phyloP scores from a whole-genome alignment of 1,140 invertebrate species.

The Drosophila oshimai region DNA sequence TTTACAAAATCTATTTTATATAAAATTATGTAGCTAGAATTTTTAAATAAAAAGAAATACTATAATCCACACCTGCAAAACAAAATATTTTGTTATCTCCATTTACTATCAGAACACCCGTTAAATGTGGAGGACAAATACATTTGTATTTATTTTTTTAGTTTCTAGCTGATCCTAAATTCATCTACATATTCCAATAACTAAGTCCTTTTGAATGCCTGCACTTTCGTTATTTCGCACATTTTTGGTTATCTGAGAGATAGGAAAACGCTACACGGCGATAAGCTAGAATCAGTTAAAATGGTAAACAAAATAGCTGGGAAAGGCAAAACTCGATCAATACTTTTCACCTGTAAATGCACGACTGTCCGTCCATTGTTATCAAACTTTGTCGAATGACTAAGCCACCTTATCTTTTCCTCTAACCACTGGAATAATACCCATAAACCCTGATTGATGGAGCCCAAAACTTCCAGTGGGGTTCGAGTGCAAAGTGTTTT shows the following conservation, averaged over 20 bases:
- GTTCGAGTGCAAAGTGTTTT: not conserved
- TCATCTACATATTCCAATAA: too few relatives aligned
- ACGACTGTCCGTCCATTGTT: conserved; percentile 10
- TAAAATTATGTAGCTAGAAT: too few relatives aligned
- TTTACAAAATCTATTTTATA: too few relatives aligned
- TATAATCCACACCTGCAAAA: not conserved
- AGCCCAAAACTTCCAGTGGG: conserved; percentile 17
- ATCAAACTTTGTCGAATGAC: conserved; percentile 9
- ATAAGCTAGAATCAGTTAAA: conserved; percentile 23
- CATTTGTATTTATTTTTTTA: not conserved
- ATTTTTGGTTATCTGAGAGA: conserved; percentile 3
- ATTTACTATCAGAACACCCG: not conserved
- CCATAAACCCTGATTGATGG: conserved; percentile 39
- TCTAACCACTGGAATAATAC: conserved; percentile 26
- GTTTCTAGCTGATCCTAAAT: not conserved
- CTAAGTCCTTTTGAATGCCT: not conserved
- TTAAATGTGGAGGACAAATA: not conserved
- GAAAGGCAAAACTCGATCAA: conserved; percentile 8
- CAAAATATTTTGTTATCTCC: not conserved
- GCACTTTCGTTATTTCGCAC: not conserved
- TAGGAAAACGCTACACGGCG: not conserved
- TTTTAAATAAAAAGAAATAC: not conserved
- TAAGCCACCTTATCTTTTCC: conserved; percentile 7
- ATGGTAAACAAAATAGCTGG: conserved; percentile 23
- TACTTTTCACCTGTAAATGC: conserved; percentile 22